Evolutionary conservation across 2,113 vertebrate genomes (phyloP).

Genomic region (Phrynosoma blainvillii): DNA sequence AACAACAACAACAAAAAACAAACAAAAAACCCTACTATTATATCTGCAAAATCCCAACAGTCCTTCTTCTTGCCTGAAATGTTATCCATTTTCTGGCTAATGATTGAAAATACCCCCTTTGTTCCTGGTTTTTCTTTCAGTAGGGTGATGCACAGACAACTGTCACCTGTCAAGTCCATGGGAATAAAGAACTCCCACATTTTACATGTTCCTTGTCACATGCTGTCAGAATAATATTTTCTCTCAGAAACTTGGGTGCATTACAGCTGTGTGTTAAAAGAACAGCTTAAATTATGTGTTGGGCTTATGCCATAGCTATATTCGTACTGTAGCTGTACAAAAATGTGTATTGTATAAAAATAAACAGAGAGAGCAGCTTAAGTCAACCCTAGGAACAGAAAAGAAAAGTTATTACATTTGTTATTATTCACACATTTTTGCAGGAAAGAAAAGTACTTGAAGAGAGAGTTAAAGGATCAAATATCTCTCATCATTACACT

Average conservation of each 20-base stretch:
- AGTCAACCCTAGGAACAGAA: neutral
- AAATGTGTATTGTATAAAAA: neutral
- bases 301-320: conserved; percentile 1
- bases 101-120: conserved; percentile 2
- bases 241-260: conserved; percentile 2
- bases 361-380: neutral
- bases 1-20: no score
- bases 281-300: conserved; percentile 13
- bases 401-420: neutral
- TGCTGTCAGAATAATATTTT: neutral
- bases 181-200: conserved; percentile 12
- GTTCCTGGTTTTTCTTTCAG: neutral
- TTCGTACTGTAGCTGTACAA: neutral
- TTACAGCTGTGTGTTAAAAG: conserved; percentile 4
- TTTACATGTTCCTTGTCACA: conserved; percentile 10
- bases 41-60: neutral
- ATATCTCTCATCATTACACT: neutral
- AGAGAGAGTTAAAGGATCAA: neutral
- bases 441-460: neutral
- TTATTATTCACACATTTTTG: neutral
- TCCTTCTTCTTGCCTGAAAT: neutral
- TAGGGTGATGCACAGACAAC: fast-evolving
- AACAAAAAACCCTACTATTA: neutral
- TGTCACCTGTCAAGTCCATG: conserved; percentile 12
- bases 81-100: neutral